Base-by-base conservation (phyloP, 2,888 invertebrate genomes). In the Cacoxenus indagator region DNA sequence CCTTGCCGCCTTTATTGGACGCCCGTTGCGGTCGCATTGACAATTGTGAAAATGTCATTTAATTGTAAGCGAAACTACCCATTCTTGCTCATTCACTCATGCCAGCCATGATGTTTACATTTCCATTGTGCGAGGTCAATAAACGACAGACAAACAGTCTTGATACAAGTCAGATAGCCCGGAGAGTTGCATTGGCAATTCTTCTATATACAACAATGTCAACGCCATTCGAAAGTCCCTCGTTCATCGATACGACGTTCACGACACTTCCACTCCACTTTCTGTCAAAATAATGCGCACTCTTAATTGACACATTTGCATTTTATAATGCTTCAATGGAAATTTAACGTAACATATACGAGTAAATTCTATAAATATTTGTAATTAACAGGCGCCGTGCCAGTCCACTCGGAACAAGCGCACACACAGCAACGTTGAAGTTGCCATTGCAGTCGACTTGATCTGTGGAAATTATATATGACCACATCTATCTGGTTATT, bases 271-370 rank as follows among this genome's bases (percentile, higher is more conserved):
- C 37, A 37, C 37, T 37, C 14, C 14, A 8, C 8, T 37, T 37
- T 8, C 9, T 83, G 80, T 82, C 81, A 81, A 83, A 81, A 83
- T 83, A 81, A 82, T 82, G 81, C 81, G 75, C 84, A 82, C 79
- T 81, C 59, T 82, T 83, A 81, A 81, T 81, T 81, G 84, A 83
- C 82, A 82, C 82, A 81, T 81, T 81, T 83, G 84, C 81, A 81
- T 81, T 82, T 82, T 76, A 81, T 78, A 62, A 62, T 45, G 61
- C 61, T 24, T 62, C 57, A 57, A 57, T 57, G 57, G 57, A n/a
- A 57, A 57, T 57, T 57, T 27, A 27, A 29, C 57, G n/a, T n/a
- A n/a, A n/a, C n/a, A n/a, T n/a, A 24, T 55, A 55, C 26, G 22
- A 43, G n/a, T 51, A 51, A 26, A 48, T 19, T 48, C 17, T 51